Evolutionary conservation across 1,140 invertebrate genomes (phyloP), one percentile per base, ranked within the genome.

Genomic region (Sinonovacula constricta): DNA sequence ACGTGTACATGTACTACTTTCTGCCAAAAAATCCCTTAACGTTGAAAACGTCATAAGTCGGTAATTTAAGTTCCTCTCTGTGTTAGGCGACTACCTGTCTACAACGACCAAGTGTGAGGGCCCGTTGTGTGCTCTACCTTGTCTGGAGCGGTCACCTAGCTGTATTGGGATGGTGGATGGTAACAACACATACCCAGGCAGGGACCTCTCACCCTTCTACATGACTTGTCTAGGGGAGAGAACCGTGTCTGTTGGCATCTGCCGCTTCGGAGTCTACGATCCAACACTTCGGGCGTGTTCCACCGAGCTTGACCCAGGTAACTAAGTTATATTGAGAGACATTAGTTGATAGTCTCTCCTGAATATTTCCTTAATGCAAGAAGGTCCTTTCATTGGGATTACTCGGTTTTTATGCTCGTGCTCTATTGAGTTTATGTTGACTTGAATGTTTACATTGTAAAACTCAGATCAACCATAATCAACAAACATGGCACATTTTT

Each of bases 181-280:
- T 56, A 82, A 77, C 57, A 84, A 86, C 39, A 82, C 83, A 12
- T 84, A 81, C 59, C 77, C 79, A 0, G 77, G 67, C n/a, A 63
- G 83, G 26, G 77, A 83, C 31, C 65, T 81, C 26, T 80, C 83
- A 4, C 80, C 85, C 18, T 84, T 80, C 28, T 86, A 84, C 56
- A 83, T 84, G 45, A 67, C 79, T 1, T 86, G 85, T 59, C 51
- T 84, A 12, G 68, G 59, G 12, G 83, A 83, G 24, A 79, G 87
- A 62, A 87, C 85, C 10, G 51, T 83, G 5, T 81, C 84, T 33
- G 82, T 86, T n/a, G 75, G 81, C 3, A 84, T 82, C 4, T 88
- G 87, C 66, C 54, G 79, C 36, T 84, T 82, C 63, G 83, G 83
- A 3, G 79, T 88, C 0, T 88, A 86, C 59, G 86, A 88, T 45